Evolutionary conservation across 1,140 invertebrate species (phyloP), one percentile per base, ranked within the genome.

Genomic region (Cyclargus thomasi): DNA sequence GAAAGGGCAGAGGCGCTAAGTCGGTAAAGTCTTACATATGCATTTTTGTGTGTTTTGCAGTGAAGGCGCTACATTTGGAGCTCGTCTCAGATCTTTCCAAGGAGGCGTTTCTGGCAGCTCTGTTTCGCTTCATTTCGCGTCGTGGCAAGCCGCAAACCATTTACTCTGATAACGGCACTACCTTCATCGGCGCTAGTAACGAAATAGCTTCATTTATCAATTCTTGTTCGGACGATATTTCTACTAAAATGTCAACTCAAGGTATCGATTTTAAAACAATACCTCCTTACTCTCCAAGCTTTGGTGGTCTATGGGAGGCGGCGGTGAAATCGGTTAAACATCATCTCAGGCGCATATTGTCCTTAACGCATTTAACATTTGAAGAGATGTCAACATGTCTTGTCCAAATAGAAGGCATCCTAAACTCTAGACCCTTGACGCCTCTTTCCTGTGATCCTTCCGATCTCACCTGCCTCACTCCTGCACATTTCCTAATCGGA

Each of bases 151-250:
- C 65, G 14, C 53, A 59, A 16, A 67, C 17, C 3, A 67, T 67
- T 16, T 67, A 14, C 20, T 67, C 65, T 7, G 65, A 62, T 21
- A 67, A 67, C 21, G 65, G 65, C 2, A 67, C 55, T 36, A 67
- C 53, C 2, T 67, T 67, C 36, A 29, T 67, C 18, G 65, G 65
- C n/a, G 55, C 65, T 5, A 29, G n/a, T 21, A 39, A 67, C 20
- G 35, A 67, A 17, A 35, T 67, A 7, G 11, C 55, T 18, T 14
- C 59, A 35, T 8, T 63, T 16, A 35, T 63, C 3, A 35, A 6
- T 7, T 36, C 20, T 64, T 35, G 18, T 39, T 64, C 63, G 18
- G 22, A 67, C 17, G 65, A 59, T 14, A 35, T 57, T 20, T 35
- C 55, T n/a, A 35, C n/a, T 21, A 55, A 67, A n/a, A 20, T 62